Conservation (phyloP, 2,888 invertebrate genomes). For the Seira musarum region DNA sequence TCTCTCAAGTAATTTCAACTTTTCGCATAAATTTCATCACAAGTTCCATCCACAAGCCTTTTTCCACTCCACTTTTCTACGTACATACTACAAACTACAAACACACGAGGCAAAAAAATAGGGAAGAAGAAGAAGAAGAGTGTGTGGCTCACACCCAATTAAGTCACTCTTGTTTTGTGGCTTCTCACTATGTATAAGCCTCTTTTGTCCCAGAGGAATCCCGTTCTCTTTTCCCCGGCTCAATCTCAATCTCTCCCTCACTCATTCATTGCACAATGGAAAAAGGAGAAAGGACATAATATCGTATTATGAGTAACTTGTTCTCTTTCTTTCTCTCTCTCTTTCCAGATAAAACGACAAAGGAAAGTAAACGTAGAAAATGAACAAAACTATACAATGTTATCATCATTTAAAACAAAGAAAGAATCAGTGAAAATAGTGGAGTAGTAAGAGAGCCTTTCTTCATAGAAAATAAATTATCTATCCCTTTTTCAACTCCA, state of each 20-base stretch:
- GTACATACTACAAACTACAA: too few relatives aligned
- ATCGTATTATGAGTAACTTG: constrained; percentile 31
- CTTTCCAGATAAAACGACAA: background rate
- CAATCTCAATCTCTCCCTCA: background rate
- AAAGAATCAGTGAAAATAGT: too few relatives aligned
- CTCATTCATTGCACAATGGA: background rate
- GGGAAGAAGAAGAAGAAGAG: constrained; percentile 2
- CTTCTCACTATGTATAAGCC: constrained; percentile 63
- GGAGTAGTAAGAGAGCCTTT: too few relatives aligned
- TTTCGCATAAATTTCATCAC: constrained; percentile 70
- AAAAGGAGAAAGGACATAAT: constrained; percentile 3
- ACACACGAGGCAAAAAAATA: too few relatives aligned
- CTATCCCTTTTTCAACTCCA: too few relatives aligned
- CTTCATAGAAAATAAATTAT: too few relatives aligned
- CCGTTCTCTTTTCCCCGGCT: constrained; percentile 13
- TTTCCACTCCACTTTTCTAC: too few relatives aligned
- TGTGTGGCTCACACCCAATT: constrained; percentile 69
- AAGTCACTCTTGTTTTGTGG: constrained; percentile 69
- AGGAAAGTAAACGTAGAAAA: too few relatives aligned
- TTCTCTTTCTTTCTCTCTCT: background rate
- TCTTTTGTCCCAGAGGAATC: constrained; percentile 62
- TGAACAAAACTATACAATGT: too few relatives aligned
- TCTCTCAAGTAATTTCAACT: constrained; percentile 69
- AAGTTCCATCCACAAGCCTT: constrained; percentile 58
- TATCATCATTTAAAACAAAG: too few relatives aligned